These are phyloP conservation scores for Eriocheir sinensis DNA, from an alignment of 1,140 invertebrate genomes.

Conservation along the genomic window DNA sequence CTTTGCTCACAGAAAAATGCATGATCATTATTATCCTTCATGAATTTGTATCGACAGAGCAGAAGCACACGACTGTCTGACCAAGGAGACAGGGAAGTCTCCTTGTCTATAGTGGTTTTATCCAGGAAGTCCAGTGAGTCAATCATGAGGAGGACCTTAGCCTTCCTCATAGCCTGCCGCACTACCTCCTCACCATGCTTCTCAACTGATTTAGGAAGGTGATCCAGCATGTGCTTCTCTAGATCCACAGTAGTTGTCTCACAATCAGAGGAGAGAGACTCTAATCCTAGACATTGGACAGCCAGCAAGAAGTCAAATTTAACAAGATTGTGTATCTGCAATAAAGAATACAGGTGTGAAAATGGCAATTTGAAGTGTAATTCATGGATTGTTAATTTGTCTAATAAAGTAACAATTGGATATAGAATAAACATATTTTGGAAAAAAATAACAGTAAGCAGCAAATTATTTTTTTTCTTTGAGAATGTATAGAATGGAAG, in stretches of 20 bases:
- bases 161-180: background rate
- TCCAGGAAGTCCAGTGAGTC: conserved; percentile 40
- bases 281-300: conserved; percentile 47
- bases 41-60: conserved; percentile 32
- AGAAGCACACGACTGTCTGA: background rate
- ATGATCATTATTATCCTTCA: background rate
- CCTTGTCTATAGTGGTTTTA: background rate
- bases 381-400: too few relatives aligned
- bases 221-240: conserved; percentile 38
- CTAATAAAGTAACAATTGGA: too few relatives aligned
- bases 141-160: conserved; percentile 56
- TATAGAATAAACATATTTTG: background rate
- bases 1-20: background rate
- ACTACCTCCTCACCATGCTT: conserved; percentile 52
- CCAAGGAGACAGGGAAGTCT: conserved; percentile 33
- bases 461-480: background rate
- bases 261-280: background rate
- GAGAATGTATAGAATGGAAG: background rate
- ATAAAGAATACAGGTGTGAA: too few relatives aligned
- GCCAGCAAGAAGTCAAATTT: conserved; percentile 44
- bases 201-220: conserved; percentile 30
- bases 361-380: too few relatives aligned
- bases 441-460: background rate
- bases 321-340: conserved; percentile 36
- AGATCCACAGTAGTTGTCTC: background rate